Conservation (phyloP, 2,888 invertebrate genomes). For the Cepaea hortensis region DNA sequence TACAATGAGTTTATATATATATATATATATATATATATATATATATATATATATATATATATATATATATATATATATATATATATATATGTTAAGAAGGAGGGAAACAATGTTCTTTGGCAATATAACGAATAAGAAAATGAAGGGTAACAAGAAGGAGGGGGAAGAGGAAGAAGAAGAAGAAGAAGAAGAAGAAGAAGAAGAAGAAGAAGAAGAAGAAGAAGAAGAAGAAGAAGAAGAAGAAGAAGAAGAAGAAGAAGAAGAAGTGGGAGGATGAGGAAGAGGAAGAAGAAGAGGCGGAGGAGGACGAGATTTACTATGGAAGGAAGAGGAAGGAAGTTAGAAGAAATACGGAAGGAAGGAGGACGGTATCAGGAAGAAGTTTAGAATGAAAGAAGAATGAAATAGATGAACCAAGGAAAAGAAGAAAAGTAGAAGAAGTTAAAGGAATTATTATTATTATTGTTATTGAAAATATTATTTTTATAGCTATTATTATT, state of each 20-base stretch:
- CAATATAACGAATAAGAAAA: neutral
- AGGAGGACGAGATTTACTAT: neutral
- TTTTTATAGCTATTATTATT: no score
- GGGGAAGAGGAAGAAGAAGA: neutral
- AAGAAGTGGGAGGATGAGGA: no score
- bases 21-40: neutral
- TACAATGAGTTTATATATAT: neutral
- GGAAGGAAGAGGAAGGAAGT: no score
- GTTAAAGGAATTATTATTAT: no score
- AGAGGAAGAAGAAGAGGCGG: neutral
- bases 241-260: neutral
- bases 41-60: slow-evolving; percentile 4
- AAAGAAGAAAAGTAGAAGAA: no score
- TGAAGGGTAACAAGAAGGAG: neutral
- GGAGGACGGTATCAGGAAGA: no score
- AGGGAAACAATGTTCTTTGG: neutral
- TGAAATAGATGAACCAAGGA: no score
- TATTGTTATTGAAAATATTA: no score
- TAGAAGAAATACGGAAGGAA: no score
- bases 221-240: neutral
- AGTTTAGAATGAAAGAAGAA: no score
- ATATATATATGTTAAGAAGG: neutral
- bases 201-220: no score
- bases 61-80: neutral
- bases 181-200: no score